Percentiles rank a stretch among this genome's conserved stretches.
These are phyloP conservation scores for Phania funesta DNA, from an alignment of 2,888 invertebrate species.

Conservation along the genomic window DNA sequence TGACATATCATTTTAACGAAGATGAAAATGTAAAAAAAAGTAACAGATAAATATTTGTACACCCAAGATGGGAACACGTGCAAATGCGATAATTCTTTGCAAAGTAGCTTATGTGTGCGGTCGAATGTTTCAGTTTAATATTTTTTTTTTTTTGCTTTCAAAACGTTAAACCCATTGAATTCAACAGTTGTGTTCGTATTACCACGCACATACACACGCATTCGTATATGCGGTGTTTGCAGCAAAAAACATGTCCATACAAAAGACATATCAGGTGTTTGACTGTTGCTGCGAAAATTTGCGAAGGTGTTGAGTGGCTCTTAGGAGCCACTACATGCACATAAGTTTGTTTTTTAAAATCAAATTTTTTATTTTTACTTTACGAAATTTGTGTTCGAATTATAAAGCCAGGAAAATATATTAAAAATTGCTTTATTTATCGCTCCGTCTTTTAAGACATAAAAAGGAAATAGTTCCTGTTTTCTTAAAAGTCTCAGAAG, in stretches of 20 bases:
- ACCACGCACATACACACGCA: neutral
- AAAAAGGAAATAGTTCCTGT: too few species aligned
- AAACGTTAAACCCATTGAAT: slow-evolving; percentile 56
- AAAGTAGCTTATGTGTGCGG: slow-evolving; percentile 57
- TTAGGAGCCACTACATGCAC: neutral
- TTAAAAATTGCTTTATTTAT: too few species aligned
- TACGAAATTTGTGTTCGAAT: too few species aligned
- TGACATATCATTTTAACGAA: slow-evolving; percentile 54
- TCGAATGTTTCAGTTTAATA: slow-evolving; percentile 24
- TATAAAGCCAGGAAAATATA: too few species aligned
- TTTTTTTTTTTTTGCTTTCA: neutral
- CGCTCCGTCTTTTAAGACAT: too few species aligned
- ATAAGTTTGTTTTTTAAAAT: neutral
- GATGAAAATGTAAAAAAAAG: slow-evolving; percentile 14
- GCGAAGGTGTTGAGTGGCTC: neutral
- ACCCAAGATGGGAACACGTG: slow-evolving; percentile 63
- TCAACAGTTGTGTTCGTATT: slow-evolving; percentile 58
- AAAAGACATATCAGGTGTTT: neutral
- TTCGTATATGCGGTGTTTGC: too few species aligned
- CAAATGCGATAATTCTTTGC: slow-evolving; percentile 62
- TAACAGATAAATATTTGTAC: slow-evolving; percentile 40
- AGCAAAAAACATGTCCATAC: neutral
- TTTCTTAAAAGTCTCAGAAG: too few species aligned
- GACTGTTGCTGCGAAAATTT: neutral
- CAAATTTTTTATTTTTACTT: too few species aligned